These are phyloP conservation scores for Petroica traversi DNA, from an alignment of 2,113 vertebrate species.

Conservation along the genomic window DNA sequence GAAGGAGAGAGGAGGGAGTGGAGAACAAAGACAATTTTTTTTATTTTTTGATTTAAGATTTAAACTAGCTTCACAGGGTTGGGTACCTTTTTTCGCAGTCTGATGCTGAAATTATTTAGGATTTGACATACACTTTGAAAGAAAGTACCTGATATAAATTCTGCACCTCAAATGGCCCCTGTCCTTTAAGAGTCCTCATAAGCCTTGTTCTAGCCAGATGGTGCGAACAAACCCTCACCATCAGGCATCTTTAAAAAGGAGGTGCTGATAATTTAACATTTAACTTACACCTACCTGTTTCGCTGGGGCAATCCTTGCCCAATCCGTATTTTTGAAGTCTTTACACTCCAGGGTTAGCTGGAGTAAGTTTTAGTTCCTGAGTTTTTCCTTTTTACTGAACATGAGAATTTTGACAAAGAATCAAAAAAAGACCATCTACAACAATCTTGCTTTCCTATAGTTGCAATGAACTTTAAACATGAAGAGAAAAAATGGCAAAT, in stretches of 20 bases:
- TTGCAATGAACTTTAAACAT: conserved; percentile 28
- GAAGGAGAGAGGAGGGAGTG: background rate
- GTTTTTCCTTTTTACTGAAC: background rate
- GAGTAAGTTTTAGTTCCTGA: background rate
- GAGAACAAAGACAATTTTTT: background rate
- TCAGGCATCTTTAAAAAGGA: background rate
- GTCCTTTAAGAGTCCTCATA: conserved; percentile 7
- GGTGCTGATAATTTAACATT: background rate
- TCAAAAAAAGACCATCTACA: conserved; percentile 40
- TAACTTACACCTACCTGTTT: conserved; percentile 7
- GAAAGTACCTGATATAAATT: background rate
- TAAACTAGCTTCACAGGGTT: background rate
- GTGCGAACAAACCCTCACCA: background rate
- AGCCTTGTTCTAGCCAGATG: background rate
- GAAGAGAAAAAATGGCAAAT: background rate
- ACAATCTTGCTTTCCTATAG: background rate
- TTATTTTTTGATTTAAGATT: too few relatives aligned
- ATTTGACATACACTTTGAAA: conserved; percentile 45
- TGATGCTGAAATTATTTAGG: background rate
- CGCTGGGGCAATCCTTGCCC: conserved; percentile 33
- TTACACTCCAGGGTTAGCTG: conserved; percentile 14
- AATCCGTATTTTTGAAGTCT: conserved; percentile 15
- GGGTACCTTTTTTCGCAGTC: background rate
- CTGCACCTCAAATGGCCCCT: background rate
- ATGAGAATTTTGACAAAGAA: conserved; percentile 45